phyloP scores from a whole-genome alignment of 2,888 invertebrate species.

The Pristionchus entomophagus region DNA sequence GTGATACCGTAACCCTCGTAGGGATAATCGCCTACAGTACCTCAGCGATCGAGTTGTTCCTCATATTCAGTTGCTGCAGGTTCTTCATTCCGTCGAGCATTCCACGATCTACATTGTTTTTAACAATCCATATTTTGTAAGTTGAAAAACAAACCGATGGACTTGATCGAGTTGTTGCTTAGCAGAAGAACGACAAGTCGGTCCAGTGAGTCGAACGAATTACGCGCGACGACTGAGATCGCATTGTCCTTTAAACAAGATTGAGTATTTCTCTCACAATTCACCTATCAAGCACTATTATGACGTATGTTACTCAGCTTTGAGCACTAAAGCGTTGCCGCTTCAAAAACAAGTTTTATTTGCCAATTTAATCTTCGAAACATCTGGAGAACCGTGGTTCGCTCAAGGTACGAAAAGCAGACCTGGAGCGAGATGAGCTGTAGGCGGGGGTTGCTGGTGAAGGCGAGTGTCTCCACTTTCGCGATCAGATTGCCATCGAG shows the following conservation, averaged over 20 bases:
- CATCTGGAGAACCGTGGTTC: too few relatives aligned
- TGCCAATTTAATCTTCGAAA: too few relatives aligned
- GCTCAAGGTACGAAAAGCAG: neutral
- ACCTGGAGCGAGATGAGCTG: conserved; percentile 83
- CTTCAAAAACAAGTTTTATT: neutral
- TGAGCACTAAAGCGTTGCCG: neutral
- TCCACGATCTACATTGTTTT: conserved; percentile 64
- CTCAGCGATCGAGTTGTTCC: conserved; percentile 64
- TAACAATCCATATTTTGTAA: neutral
- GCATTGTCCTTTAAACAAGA: conserved; percentile 61
- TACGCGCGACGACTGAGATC: conserved; percentile 69
- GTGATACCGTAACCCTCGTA: neutral
- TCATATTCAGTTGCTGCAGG: conserved; percentile 78
- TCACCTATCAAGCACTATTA: too few relatives aligned
- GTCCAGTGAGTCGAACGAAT: conserved; percentile 78
- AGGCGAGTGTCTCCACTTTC: conserved; percentile 85
- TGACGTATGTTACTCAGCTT: too few relatives aligned
- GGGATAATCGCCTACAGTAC: conserved; percentile 43
- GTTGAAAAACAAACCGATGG: conserved; percentile 78
- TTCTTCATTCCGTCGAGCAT: conserved; percentile 82
- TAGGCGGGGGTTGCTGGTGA: conserved; percentile 85
- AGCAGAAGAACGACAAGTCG: conserved; percentile 85
- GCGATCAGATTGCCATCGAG: conserved; percentile 80
- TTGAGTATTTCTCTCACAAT: too few relatives aligned
- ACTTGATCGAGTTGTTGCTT: conserved; percentile 86